Evolutionary conservation across 2,888 invertebrate genomes (phyloP).

Genomic region (Timema podura): DNA sequence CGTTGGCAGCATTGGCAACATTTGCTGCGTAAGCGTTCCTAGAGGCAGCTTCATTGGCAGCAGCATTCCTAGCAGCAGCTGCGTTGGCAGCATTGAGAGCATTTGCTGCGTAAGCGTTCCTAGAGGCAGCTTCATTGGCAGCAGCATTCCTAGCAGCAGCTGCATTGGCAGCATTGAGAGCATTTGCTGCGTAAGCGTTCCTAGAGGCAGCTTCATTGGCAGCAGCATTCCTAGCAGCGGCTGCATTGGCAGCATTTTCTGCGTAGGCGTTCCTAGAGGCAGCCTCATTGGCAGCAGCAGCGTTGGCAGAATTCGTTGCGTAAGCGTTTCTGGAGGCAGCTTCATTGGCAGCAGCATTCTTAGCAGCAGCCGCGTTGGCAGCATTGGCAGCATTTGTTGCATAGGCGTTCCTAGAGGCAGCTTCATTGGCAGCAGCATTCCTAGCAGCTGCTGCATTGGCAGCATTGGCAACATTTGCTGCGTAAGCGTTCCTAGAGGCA

Average conservation of each 20-base stretch:
- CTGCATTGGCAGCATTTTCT: slow-evolving; percentile 6
- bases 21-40: background rate
- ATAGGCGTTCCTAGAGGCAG: background rate
- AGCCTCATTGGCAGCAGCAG: slow-evolving; percentile 2
- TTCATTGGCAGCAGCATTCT: background rate
- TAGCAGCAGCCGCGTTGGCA: slow-evolving; percentile 4
- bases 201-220: background rate
- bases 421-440: slow-evolving; percentile 1
- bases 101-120: background rate
- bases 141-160: no score
- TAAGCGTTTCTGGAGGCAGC: background rate
- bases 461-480: background rate
- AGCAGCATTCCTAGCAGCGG: background rate
- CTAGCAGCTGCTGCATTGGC: slow-evolving; percentile 2
- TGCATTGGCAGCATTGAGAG: background rate
- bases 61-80: background rate
- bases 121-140: background rate
- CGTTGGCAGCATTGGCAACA: slow-evolving; percentile 2
- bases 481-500: background rate
- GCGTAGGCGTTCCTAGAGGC: background rate
- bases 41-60: background rate
- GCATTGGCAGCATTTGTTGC: background rate
- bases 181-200: background rate
- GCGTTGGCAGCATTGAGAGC: background rate
- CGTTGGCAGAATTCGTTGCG: slow-evolving; percentile 4